These are phyloP conservation scores for Gopherus flavomarginatus DNA, from an alignment of 2,113 vertebrate species.

Conservation along the genomic window DNA sequence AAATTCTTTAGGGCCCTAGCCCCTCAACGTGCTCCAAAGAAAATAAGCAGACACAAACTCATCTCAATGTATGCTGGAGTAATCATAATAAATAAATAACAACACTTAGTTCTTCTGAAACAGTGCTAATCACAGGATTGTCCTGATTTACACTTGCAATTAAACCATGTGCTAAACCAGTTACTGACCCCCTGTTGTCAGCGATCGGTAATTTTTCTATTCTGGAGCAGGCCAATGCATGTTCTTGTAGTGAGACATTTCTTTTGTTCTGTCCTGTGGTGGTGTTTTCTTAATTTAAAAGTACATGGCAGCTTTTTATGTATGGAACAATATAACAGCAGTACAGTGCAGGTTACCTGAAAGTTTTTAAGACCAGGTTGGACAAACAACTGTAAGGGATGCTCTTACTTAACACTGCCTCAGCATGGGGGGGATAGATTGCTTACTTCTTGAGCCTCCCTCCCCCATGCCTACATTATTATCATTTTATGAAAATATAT, in stretches of 20 bases:
- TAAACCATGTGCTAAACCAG: neutral
- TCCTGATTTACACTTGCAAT: neutral
- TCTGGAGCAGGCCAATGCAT: neutral
- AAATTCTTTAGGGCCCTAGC: no score
- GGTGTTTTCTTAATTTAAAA: neutral
- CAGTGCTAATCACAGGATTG: neutral
- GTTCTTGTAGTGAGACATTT: neutral
- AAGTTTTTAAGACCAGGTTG: neutral
- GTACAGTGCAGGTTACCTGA: neutral
- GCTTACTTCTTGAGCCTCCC: neutral
- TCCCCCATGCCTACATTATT: neutral
- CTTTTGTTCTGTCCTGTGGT: neutral
- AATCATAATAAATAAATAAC: neutral
- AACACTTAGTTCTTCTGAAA: neutral
- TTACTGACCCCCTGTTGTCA: neutral
- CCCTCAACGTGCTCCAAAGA: neutral
- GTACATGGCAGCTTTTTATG: neutral
- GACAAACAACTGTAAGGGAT: neutral
- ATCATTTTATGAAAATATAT: neutral
- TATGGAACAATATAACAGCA: fast-evolving
- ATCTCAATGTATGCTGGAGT: neutral
- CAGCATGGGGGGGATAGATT: neutral
- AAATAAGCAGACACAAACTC: neutral
- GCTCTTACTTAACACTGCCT: neutral
- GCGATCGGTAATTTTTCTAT: neutral